Percentiles rank a stretch among this genome's conserved stretches.
Conservation (phyloP, 2,113 vertebrate genomes). For the Myotis davidii region DNA sequence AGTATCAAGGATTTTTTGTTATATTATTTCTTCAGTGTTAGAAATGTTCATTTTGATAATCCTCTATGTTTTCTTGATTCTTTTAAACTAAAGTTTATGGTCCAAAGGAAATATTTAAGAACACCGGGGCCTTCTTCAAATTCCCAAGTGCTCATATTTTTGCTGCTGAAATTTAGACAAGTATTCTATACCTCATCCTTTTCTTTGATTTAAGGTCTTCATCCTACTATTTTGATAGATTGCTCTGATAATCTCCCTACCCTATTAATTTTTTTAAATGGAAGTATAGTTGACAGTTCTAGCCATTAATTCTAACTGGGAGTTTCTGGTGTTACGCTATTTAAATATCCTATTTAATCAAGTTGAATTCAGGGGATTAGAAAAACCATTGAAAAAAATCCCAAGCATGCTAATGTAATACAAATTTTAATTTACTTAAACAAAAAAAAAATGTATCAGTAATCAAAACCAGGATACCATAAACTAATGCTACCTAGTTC, state of each 20-base stretch:
- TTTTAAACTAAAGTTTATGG: constrained; percentile 1
- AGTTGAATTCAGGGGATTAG: constrained; percentile 38
- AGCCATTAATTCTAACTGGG: background rate
- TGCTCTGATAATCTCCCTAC: background rate
- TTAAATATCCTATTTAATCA: constrained; percentile 51
- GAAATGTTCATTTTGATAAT: constrained; percentile 8
- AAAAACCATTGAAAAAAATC: constrained; percentile 41
- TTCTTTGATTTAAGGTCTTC: background rate
- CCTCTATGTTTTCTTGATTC: background rate
- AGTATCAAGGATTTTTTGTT: background rate
- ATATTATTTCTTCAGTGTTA: constrained; percentile 14
- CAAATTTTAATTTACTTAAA: constrained; percentile 51
- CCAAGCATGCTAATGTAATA: constrained; percentile 21
- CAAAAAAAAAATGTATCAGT: background rate
- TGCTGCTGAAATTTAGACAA: background rate
- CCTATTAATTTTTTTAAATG: background rate
- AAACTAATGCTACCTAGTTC: background rate
- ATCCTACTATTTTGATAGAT: constrained; percentile 2
- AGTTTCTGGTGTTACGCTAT: constrained; percentile 38
- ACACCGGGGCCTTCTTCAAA: background rate
- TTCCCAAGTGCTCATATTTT: background rate
- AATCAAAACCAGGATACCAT: constrained; percentile 1
- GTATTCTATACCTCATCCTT: background rate
- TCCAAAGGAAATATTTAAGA: constrained; percentile 22
- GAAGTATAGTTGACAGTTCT: background rate